Evolutionary conservation across 2,888 invertebrate genomes (phyloP).

Genomic region (Strigamia maritima): DNA sequence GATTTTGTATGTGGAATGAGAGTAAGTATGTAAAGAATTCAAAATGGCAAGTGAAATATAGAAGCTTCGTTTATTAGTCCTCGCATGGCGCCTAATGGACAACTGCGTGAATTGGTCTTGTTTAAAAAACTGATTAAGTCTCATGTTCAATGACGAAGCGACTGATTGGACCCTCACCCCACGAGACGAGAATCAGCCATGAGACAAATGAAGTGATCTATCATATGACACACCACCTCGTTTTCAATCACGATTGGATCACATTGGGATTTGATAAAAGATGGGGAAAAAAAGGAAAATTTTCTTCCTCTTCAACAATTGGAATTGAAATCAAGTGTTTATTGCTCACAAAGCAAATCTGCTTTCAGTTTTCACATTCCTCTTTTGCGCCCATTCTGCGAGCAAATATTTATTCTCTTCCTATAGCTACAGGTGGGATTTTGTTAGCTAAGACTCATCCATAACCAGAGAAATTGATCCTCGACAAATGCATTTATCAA

Average conservation of each 20-base stretch:
- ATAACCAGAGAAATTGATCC: constrained; percentile 32
- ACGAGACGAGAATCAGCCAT: constrained; percentile 24
- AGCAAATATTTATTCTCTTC: constrained; percentile 17
- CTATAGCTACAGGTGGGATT: constrained; percentile 31
- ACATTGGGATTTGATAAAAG: constrained; percentile 17
- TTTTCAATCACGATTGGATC: constrained; percentile 31
- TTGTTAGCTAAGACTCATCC: constrained; percentile 27
- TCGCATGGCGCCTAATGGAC: constrained; percentile 12
- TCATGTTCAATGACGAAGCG: constrained; percentile 20
- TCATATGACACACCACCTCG: constrained; percentile 26
- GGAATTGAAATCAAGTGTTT: constrained; percentile 17
- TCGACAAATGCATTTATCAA: constrained; percentile 26
- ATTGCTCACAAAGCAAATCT: background rate
- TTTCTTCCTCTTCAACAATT: background rate
- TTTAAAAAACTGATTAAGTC: constrained; percentile 27
- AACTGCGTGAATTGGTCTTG: constrained; percentile 5
- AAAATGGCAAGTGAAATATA: background rate
- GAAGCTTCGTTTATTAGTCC: constrained; percentile 4
- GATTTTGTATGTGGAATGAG: background rate
- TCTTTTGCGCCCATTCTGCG: background rate
- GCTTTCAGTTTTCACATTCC: background rate
- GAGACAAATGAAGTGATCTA: constrained; percentile 30
- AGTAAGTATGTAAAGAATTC: background rate
- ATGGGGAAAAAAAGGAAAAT: background rate
- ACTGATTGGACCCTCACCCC: constrained; percentile 26